A percentile compares a stretch with the other conserved stretches of the same genome.
Evolutionary conservation across 2,113 vertebrate species (phyloP).

Genomic region (Pteruthius melanotis): DNA sequence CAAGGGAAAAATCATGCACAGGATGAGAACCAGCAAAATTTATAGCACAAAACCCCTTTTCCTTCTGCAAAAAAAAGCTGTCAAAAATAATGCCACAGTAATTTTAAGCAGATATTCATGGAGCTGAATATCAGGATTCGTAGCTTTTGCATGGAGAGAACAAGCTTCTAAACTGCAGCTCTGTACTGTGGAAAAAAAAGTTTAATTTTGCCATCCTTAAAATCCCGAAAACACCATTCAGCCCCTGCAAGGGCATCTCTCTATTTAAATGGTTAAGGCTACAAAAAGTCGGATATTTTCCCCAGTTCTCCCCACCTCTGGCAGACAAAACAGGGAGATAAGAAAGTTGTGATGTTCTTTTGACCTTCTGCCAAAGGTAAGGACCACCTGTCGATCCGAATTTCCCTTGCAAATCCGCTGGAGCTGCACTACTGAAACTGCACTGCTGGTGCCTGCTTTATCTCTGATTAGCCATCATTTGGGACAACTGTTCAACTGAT

Average conservation of each 20-base stretch:
- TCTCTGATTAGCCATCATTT: constrained; percentile 61
- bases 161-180: background rate
- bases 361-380: constrained; percentile 48
- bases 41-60: background rate
- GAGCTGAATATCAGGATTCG: background rate
- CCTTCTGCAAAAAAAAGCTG: background rate
- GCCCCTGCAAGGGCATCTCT: background rate
- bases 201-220: background rate
- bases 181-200: background rate
- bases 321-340: background rate
- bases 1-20: background rate
- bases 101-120: background rate
- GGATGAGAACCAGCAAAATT: background rate
- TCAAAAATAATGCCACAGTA: background rate
- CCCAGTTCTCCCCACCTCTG: background rate
- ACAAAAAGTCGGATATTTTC: background rate
- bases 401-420: constrained; percentile 66
- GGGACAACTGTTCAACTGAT: constrained; percentile 46
- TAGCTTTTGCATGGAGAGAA: background rate
- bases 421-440: constrained; percentile 28
- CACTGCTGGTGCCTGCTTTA: constrained; percentile 60
- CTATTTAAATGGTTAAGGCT: background rate
- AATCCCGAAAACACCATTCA: background rate
- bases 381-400: constrained; percentile 52
- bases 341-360: constrained; percentile 33